Evolutionary conservation across 1,140 invertebrate genomes (phyloP), one percentile per base, ranked within the genome.

Genomic region (Calliopsis andreniformis): DNA sequence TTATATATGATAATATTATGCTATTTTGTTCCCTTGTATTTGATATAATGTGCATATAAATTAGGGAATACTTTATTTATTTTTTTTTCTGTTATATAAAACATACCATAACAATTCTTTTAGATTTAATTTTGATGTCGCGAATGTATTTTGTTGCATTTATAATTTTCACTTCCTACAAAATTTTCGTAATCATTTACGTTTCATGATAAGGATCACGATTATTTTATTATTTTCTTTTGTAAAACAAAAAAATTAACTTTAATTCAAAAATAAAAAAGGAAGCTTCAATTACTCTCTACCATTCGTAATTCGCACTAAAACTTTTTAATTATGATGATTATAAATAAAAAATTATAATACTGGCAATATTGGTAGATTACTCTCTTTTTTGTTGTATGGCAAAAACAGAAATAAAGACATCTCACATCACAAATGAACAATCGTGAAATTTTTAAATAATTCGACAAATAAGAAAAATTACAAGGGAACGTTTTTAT

Each of bases 381-480:
- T 2, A 7, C 35, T 51, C 14, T 59, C n/a, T 23, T 68, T 7
- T 63, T 0, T 63, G 28, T 69, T 2, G 23, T 69, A 42, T 16
- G 56, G 56, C 18, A 47, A 32, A 59, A 35, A 69, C 20, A 63
- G 43, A 69, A 32, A 59, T 45, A 69, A 25, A 63, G 43, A 69
- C 47, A 72, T 83, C 82, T 79, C 71, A 68, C 82, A 79, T 79
- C 76, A 83, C 81, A 42, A 83, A 83, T 83, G 66, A 83, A 83
- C 67, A 83, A 10, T 61, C 35, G 51, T 64, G 12, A 63, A 30
- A 47, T 78, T 73, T 63, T 47, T 23, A 1, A 69, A 42, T 39
- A 7, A 6, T 39, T 51, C 2, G 4, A 20, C 7, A 32, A 59
- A 69, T 35, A 20, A n/a, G 45, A 1, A 18, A 25, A 12, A 28